Evolutionary conservation across 2,797 vertebrate species (phyloP).

Genomic region (Botia almorhae): DNA sequence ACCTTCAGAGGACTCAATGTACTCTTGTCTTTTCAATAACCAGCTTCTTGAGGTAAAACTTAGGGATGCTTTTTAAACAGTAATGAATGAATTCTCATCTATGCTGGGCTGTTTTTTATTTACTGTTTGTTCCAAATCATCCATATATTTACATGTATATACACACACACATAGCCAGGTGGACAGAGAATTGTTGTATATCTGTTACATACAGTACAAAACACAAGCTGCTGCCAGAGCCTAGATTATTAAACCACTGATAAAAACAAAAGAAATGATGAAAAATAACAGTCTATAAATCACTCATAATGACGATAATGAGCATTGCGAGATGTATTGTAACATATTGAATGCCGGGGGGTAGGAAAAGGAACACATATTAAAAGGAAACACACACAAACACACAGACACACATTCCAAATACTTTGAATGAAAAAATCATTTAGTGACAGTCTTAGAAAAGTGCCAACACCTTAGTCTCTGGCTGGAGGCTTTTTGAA

Average conservation of each 20-base stretch:
- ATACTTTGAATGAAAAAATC: constrained; percentile 7
- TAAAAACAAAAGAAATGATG: constrained; percentile 10
- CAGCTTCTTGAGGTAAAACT: too few relatives aligned
- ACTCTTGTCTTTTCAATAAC: too few relatives aligned
- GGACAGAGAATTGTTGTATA: background rate
- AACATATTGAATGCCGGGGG: background rate
- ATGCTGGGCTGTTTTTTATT: too few relatives aligned
- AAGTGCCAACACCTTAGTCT: constrained; percentile 18
- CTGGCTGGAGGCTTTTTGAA: constrained; percentile 20
- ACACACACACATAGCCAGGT: background rate
- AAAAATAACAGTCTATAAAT: constrained; percentile 19
- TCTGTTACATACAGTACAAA: background rate
- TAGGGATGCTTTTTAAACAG: too few relatives aligned
- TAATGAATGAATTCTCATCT: too few relatives aligned
- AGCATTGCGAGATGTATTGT: background rate
- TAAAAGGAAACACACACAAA: background rate
- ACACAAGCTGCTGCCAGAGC: background rate
- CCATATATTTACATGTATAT: background rate
- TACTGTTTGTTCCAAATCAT: too few relatives aligned
- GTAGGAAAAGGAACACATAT: background rate
- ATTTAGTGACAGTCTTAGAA: background rate
- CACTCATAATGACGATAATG: constrained; percentile 19
- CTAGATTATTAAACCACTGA: background rate
- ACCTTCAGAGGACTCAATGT: too few relatives aligned
- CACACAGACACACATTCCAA: background rate